A percentile compares a stretch with the other conserved stretches of the same genome.
These are phyloP conservation scores for Dastarcus helophoroides DNA, from an alignment of 2,888 invertebrate species.

Conservation along the genomic window DNA sequence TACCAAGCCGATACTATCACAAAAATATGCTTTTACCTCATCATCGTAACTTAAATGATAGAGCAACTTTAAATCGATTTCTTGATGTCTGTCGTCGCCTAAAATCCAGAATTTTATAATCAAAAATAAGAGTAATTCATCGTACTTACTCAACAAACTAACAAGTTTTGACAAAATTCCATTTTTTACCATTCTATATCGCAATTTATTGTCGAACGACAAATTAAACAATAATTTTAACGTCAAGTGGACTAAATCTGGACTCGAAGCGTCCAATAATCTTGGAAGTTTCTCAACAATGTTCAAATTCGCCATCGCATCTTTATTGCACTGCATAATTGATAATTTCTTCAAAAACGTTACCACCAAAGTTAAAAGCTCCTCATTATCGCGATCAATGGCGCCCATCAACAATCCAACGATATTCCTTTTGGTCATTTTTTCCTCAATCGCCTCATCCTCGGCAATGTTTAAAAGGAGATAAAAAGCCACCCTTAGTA, in stretches of 20 bases:
- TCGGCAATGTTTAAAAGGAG: slow-evolving; percentile 90
- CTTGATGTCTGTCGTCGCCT: slow-evolving; percentile 70
- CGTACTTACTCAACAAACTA: slow-evolving; percentile 63
- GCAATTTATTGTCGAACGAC: slow-evolving; percentile 81
- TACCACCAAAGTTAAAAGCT: slow-evolving; percentile 78
- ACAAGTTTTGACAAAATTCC: slow-evolving; percentile 86
- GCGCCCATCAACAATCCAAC: slow-evolving; percentile 78
- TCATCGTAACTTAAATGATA: slow-evolving; percentile 95
- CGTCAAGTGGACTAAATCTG: slow-evolving; percentile 65
- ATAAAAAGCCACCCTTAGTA: slow-evolving; percentile 84
- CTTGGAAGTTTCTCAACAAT: slow-evolving; percentile 76
- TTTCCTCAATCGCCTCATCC: slow-evolving; percentile 89
- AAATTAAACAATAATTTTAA: slow-evolving; percentile 87
- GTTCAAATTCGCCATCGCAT: slow-evolving; percentile 73
- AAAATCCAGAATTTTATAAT: slow-evolving; percentile 21
- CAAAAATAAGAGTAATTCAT: slow-evolving; percentile 8
- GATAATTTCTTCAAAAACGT: slow-evolving; percentile 93
- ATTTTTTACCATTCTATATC: slow-evolving; percentile 80
- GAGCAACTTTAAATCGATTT: slow-evolving; percentile 66
- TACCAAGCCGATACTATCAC: slow-evolving; percentile 83
- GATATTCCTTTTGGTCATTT: slow-evolving; percentile 91
- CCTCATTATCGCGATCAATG: slow-evolving; percentile 81
- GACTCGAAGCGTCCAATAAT: slow-evolving; percentile 54
- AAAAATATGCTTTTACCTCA: slow-evolving; percentile 84
- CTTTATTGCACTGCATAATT: slow-evolving; percentile 89